phyloP scores from a whole-genome alignment of 1,140 invertebrate genomes.

The Platyura marginata region DNA sequence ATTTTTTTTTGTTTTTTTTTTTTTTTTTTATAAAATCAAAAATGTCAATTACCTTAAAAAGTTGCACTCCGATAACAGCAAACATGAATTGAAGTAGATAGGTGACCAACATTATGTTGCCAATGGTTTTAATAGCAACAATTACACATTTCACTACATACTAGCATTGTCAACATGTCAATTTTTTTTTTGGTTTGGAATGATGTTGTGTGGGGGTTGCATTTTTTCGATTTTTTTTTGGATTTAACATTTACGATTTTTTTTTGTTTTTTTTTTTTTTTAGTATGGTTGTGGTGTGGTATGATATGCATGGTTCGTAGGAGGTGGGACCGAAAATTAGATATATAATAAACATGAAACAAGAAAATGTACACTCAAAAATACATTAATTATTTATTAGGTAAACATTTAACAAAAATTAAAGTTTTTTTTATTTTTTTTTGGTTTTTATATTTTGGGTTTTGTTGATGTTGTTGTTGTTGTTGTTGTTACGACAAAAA shows the following conservation, averaged over 20 bases:
- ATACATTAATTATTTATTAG: no score
- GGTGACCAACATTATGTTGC: constrained; percentile 98
- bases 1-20: no score
- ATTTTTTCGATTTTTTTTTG: constrained; percentile 12
- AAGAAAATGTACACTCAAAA: no score
- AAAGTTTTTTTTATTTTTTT: no score
- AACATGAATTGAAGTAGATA: constrained; percentile 99
- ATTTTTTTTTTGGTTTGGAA: not conserved
- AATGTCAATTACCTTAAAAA: constrained; percentile 97
- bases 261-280: constrained; percentile 7
- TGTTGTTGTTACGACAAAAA: no score
- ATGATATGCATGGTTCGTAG: constrained; percentile 2
- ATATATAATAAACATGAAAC: no score
- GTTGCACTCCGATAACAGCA: constrained; percentile 99
- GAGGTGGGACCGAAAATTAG: no score
- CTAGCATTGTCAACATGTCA: constrained; percentile 39
- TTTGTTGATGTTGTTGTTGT: no score
- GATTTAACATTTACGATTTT: constrained; percentile 6
- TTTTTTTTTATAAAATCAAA: no score
- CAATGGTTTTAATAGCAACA: constrained; percentile 97
- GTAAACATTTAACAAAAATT: no score
- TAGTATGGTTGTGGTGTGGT: constrained; percentile 3
- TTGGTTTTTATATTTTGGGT: no score
- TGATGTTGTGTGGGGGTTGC: constrained; percentile 1
- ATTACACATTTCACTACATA: constrained; percentile 99